Evolutionary conservation across 2,888 invertebrate species (phyloP).

Genomic region (Pemphredon lugubris): DNA sequence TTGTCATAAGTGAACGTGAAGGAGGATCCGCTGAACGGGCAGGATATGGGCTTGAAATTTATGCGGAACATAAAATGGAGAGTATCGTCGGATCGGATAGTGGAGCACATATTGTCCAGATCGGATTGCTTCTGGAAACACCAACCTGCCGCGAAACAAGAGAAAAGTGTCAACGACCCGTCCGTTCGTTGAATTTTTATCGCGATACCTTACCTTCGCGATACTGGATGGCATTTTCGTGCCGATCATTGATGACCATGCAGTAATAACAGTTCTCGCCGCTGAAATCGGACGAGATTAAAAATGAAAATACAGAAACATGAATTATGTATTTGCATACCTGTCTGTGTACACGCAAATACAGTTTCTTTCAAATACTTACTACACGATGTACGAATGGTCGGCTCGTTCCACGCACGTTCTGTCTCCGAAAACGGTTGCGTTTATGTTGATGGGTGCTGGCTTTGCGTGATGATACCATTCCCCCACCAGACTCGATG

Average conservation of each 20-base stretch:
- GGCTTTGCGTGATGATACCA: conserved; percentile 89
- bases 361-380: conserved; percentile 53
- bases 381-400: conserved; percentile 83
- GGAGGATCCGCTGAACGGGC: conserved; percentile 91
- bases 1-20: conserved; percentile 91
- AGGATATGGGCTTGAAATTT: conserved; percentile 86
- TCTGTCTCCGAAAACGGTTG: conserved; percentile 83
- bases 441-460: conserved; percentile 74
- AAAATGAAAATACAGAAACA: no score
- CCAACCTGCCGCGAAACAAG: conserved; percentile 80
- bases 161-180: not conserved
- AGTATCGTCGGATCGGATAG: conserved; percentile 88
- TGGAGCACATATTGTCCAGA: conserved; percentile 85
- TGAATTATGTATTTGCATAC: not conserved
- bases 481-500: conserved; percentile 86
- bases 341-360: no score
- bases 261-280: conserved; percentile 82
- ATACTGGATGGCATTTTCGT: conserved; percentile 83
- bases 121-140: conserved; percentile 83
- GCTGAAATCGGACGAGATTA: conserved; percentile 76
- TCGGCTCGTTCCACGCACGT: conserved; percentile 85
- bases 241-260: conserved; percentile 82
- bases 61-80: conserved; percentile 89
- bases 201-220: conserved; percentile 83
- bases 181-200: not conserved